Evolutionary conservation across 64 coral and sea anemone species (phyloP).

Genomic region (Trachythela sp.): DNA sequence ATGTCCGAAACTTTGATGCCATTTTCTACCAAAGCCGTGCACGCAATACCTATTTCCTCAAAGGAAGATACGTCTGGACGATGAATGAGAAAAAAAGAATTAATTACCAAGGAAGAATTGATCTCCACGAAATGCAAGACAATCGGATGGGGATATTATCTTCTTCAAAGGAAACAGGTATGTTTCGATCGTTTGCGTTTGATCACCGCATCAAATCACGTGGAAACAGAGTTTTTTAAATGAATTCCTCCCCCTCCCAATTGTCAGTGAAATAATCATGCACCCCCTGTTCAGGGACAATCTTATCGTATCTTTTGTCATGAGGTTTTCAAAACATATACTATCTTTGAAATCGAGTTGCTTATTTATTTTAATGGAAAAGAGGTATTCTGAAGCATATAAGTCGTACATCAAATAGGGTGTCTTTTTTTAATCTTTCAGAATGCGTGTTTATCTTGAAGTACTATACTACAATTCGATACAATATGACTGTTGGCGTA

Average conservation of each 20-base stretch:
- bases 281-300: too few relatives aligned
- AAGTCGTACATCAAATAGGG: too few relatives aligned
- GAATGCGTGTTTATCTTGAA: too few relatives aligned
- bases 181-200: neutral
- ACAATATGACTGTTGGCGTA: too few relatives aligned
- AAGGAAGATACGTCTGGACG: constrained; percentile 46
- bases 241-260: neutral
- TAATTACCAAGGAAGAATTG: constrained; percentile 32
- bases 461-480: too few relatives aligned
- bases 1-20: neutral
- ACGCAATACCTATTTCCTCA: constrained; percentile 52
- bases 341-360: too few relatives aligned
- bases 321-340: too few relatives aligned
- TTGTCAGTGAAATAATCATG: too few relatives aligned
- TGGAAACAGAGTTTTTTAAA: neutral
- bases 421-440: too few relatives aligned
- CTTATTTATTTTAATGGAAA: too few relatives aligned
- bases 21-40: neutral
- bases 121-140: constrained; percentile 14
- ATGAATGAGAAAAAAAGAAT: neutral
- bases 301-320: too few relatives aligned
- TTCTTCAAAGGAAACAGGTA: neutral
- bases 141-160: neutral
- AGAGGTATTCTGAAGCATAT: too few relatives aligned
- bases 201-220: neutral